A percentile compares a stretch with the other conserved stretches of the same genome.
Evolutionary conservation across 2,113 vertebrate genomes (phyloP).

Genomic region (Nycticorax nycticorax): DNA sequence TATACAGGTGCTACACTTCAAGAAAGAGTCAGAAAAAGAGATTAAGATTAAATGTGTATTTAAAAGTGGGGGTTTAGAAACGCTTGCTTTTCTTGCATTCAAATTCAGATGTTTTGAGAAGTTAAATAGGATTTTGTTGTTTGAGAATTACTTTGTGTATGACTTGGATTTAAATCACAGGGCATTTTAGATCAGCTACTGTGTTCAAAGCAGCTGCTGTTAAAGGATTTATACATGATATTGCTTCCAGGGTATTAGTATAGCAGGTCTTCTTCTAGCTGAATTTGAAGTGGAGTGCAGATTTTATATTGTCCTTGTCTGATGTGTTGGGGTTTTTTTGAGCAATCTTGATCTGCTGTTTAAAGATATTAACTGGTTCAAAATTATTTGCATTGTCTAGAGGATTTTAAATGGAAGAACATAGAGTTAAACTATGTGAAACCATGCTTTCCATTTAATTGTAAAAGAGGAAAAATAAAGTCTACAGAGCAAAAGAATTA

Average conservation of each 20-base stretch:
- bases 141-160: constrained; percentile 64
- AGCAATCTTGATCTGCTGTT: background rate
- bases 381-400: background rate
- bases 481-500: background rate
- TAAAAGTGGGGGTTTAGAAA: constrained; percentile 29
- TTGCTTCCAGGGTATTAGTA: constrained; percentile 27
- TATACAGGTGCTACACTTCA: background rate
- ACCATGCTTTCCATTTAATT: background rate
- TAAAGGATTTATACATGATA: constrained; percentile 34
- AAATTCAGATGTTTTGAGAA: constrained; percentile 55
- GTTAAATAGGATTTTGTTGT: constrained; percentile 57
- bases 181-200: constrained; percentile 43
- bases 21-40: constrained; percentile 16
- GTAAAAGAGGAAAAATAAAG: background rate
- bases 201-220: background rate
- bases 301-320: background rate
- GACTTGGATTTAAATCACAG: constrained; percentile 63
- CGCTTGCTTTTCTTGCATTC: constrained; percentile 10
- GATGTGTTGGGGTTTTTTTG: background rate
- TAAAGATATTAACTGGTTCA: background rate
- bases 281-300: constrained; percentile 6
- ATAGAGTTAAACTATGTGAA: background rate
- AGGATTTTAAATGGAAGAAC: background rate
- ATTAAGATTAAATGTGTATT: constrained; percentile 36
- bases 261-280: background rate